Base-by-base conservation (phyloP, 2,797 vertebrate genomes). In the Chloroceryle amazona region DNA sequence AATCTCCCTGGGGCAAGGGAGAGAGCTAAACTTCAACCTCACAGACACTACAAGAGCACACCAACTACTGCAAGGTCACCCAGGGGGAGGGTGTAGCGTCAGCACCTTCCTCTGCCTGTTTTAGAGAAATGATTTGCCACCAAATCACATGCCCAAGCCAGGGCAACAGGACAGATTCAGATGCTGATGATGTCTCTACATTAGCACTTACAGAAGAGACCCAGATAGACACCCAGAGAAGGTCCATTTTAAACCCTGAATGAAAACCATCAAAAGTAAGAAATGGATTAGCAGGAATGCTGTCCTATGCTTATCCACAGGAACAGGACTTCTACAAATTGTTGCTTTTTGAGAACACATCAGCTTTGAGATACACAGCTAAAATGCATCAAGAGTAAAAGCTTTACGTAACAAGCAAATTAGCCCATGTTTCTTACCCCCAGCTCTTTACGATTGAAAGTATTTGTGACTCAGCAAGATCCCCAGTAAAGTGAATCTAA, bases 131-230 rank as follows among this genome's bases (percentile, higher is more conserved):
- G 17, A 33, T 57, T 1, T 42, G 31, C 41, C 54, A 44, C 17
- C 33, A n/a, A 31, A 21, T 9, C 68, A 57, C 11, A 6, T 0
- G 5, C 44, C 44, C 11, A 21, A 10, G 1, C 1, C 0, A 1
- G 78, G 39, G 70, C 63, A 58, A 51, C 8, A 39, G 0, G 1
- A 20, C 60, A 84, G 37, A 41, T 42, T 26, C 63, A 46, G 42
- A 0, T 23, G n/a, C n/a, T n/a, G n/a, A n/a, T n/a, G n/a, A n/a
- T n/a, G n/a, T n/a, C n/a, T n/a, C n/a, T n/a, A n/a, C n/a, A n/a
- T n/a, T 17, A 52, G 62, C 55, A 42, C 22, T 61, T 75, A 52
- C 52, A 79, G 18, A 7, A 37, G 42, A 68, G 37, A 66, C 2
- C 62, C 2, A 51, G 14, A 13, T 13, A 20, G 28, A 52, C 14